These are phyloP conservation scores for Oophaga sylvatica DNA, from an alignment of 2,797 vertebrate species.

Conservation along the genomic window DNA sequence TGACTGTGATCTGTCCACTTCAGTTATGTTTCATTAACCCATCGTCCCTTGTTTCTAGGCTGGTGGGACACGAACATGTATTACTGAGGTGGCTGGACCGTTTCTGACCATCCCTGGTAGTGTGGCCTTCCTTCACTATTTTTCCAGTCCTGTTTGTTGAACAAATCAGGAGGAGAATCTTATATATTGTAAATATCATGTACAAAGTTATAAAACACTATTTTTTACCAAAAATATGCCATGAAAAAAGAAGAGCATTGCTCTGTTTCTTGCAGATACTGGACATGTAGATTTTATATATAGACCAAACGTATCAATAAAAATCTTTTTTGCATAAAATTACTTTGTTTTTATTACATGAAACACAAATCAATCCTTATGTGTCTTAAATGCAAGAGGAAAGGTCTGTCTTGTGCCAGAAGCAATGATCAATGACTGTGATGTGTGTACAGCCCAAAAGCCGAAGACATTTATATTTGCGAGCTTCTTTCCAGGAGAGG, in stretches of 20 bases:
- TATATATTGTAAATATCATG: constrained; percentile 48
- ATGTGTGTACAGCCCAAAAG: too few relatives aligned
- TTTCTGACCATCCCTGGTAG: constrained; percentile 10
- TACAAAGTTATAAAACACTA: constrained; percentile 43
- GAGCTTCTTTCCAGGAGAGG: too few relatives aligned
- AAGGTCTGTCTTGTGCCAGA: too few relatives aligned
- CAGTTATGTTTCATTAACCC: neutral
- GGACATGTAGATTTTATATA: constrained; percentile 14
- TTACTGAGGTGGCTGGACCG: constrained; percentile 67
- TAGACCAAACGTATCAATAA: constrained; percentile 22
- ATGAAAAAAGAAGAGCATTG: neutral
- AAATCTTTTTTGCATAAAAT: constrained; percentile 18
- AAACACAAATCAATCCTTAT: neutral
- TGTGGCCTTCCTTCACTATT: neutral
- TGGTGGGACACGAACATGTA: constrained; percentile 85
- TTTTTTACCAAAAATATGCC: neutral
- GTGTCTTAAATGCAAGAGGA: too few relatives aligned
- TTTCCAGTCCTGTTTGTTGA: constrained; percentile 52
- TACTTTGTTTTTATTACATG: neutral
- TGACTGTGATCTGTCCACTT: too few relatives aligned
- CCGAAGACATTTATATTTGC: too few relatives aligned
- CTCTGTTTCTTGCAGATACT: neutral
- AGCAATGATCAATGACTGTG: too few relatives aligned
- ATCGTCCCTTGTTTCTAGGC: constrained; percentile 65
- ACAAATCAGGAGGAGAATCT: constrained; percentile 47